Base-by-base conservation (phyloP, 2,888 invertebrate species). In the Dryocosmus kuriphilus region DNA sequence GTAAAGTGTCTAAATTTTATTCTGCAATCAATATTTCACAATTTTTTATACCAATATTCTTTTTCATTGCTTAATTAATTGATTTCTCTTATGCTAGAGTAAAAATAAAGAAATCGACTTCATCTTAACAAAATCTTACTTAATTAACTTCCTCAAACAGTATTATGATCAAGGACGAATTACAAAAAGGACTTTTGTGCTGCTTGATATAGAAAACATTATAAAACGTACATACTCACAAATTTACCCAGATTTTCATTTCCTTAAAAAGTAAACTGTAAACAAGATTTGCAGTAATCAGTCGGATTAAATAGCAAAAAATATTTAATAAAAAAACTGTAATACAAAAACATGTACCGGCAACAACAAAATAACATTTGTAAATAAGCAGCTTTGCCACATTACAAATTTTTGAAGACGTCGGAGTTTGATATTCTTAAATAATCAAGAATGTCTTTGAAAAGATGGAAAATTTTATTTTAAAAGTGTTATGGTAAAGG, bases 371-470 rank as follows among this genome's bases (percentile, higher is more conserved):
- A 30, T 71, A 71, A 55, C 30, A 27, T 51, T 71, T 71, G 71
- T 22, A 71, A 67, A 32, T 71, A 55, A 71, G 46, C 51, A 71
- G 32, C 27, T 51, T 51, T 22, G 16, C 41, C 35, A 16, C 24
- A 41, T 71, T 51, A 46, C 55, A 46, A 71, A 71, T 71, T 71
- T 71, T 71, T 22, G 71, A 71, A 71, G 51, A 71, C 71, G 71
- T 71, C 51, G 51, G 30, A 71, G n/a, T 24, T 41, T 65, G 1
- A 65, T 41, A 41, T 41, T 24, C 35, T 65, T 16, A 3, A 65
- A 24, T 65, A 24, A 41, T 41, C 24, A 38, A 65, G 22, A 24
- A 65, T 38, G 14, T 60, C 60, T 60, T 60, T 60, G 24, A 22
- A 24, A 27, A 27, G 27, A 24, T 11, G 16, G 24, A 27, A 60